These are phyloP conservation scores for Nebria salina DNA, from an alignment of 2,888 invertebrate species.

Conservation along the genomic window DNA sequence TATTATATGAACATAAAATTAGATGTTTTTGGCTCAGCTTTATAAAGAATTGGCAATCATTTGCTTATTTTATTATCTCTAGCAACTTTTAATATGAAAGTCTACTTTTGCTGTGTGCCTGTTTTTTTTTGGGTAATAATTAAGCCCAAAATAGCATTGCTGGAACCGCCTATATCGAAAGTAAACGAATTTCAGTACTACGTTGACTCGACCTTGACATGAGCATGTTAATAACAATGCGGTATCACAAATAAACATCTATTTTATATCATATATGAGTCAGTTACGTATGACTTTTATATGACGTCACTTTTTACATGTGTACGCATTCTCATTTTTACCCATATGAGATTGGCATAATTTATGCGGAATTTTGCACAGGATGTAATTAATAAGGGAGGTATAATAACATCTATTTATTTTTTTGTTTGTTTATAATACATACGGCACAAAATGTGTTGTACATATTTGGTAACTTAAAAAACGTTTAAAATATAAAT, in stretches of 20 bases:
- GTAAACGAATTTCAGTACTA: not conserved
- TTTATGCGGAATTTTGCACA: not conserved
- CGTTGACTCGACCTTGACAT: not conserved
- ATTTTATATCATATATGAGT: slow-evolving; percentile 29
- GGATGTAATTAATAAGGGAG: too few relatives aligned
- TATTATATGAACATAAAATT: not conserved
- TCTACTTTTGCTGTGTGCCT: slow-evolving; percentile 2
- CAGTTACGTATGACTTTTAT: slow-evolving; percentile 24
- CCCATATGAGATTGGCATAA: not conserved
- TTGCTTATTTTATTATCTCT: not conserved
- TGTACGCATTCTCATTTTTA: slow-evolving; percentile 5
- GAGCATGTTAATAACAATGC: slow-evolving; percentile 14
- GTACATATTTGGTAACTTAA: slow-evolving; percentile 41
- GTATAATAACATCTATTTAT: slow-evolving; percentile 46
- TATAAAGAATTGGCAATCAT: not conserved
- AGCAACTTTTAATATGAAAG: not conserved
- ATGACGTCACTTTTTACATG: slow-evolving; percentile 23
- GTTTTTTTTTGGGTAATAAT: slow-evolving; percentile 29
- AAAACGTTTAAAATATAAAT: slow-evolving; percentile 38
- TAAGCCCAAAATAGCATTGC: slow-evolving; percentile 33
- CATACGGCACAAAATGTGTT: slow-evolving; percentile 42
- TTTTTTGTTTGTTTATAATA: slow-evolving; percentile 39
- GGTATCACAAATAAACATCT: not conserved
- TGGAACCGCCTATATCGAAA: slow-evolving; percentile 12
- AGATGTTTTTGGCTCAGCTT: not conserved